Base-by-base conservation (phyloP, 2,888 invertebrate genomes). In the Homarus gammarus region DNA sequence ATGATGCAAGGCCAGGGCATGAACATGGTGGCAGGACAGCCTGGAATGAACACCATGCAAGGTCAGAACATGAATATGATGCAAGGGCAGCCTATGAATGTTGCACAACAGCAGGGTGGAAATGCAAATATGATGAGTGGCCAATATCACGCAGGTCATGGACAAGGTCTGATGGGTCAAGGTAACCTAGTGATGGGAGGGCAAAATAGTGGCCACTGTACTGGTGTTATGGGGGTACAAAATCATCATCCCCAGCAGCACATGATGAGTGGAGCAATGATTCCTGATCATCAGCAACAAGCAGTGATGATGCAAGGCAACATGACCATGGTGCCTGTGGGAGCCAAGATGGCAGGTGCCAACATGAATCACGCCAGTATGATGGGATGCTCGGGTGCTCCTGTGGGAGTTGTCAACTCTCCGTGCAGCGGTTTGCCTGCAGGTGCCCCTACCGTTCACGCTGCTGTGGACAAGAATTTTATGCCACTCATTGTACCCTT, bases 401-500 rank as follows among this genome's bases (percentile, higher is more conserved):
- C 77, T 49, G 75, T 84, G 38, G 85, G 85, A 64, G 77, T 86
- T 8, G 79, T 56, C 61, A 70, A 83, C 70, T 27, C 86, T 72
- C 78, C 79, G 86, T 86, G 86, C 72, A 70, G 79, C 5, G 27
- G 27, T 49, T 51, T 77, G 64, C 79, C 86, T n/a, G 38, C 73
- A 61, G 64, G 75, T 51, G 27, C 88, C 22, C 73, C 84, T 0
- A n/a, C 77, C 18, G 64, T 83, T 36, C 77, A 73, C 49, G 44
- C 68, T 12, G 31, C 75, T 27, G 88, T 84, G 70, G 72, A 33
- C 86, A 86, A 86, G 49, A 86, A 79, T 56, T 86, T 86, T 38
- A 70, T 86, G 38, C 85, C 83, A 2, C 83, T 90, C 10, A 88
- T 91, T 61, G 91, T 91, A n/a, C 91, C 91, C 22, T 91, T 91